Percentiles rank a stretch among this genome's conserved stretches.
These are phyloP conservation scores for Chaetophractus vellerosus DNA, from an alignment of 2,797 vertebrate genomes.

Conservation along the genomic window DNA sequence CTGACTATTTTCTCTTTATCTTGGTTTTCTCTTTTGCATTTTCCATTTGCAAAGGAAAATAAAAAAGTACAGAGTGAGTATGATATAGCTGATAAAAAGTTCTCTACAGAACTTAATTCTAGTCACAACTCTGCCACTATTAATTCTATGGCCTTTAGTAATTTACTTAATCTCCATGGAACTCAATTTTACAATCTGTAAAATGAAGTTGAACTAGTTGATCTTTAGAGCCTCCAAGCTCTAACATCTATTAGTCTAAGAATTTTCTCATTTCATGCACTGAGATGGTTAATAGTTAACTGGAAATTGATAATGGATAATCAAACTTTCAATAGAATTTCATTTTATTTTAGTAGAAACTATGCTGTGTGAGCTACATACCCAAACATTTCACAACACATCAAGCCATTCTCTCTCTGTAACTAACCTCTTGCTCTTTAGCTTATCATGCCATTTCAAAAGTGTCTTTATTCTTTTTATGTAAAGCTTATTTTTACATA, in stretches of 20 bases:
- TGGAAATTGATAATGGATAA: neutral
- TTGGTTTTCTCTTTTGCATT: neutral
- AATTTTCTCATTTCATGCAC: neutral
- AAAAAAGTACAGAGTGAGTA: neutral
- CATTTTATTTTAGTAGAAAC: neutral
- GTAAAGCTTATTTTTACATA: neutral
- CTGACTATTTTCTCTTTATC: neutral
- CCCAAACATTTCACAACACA: neutral
- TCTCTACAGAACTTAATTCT: neutral
- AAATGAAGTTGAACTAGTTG: neutral
- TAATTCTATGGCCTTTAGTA: neutral
- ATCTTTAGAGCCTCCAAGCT: neutral
- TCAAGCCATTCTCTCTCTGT: neutral
- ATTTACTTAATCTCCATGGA: neutral
- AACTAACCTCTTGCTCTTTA: neutral
- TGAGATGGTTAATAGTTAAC: neutral
- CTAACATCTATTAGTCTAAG: neutral
- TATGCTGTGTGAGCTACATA: neutral
- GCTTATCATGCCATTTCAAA: neutral
- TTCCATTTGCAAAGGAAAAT: slow-evolving; percentile 4
- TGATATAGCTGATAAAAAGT: neutral
- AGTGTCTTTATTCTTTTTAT: neutral
- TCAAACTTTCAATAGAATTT: neutral
- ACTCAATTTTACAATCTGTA: neutral
- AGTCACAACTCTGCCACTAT: neutral